Percentiles rank a stretch among this genome's conserved stretches.
Conservation (phyloP, 2,888 invertebrate species). For the Galerucella pusilla region DNA sequence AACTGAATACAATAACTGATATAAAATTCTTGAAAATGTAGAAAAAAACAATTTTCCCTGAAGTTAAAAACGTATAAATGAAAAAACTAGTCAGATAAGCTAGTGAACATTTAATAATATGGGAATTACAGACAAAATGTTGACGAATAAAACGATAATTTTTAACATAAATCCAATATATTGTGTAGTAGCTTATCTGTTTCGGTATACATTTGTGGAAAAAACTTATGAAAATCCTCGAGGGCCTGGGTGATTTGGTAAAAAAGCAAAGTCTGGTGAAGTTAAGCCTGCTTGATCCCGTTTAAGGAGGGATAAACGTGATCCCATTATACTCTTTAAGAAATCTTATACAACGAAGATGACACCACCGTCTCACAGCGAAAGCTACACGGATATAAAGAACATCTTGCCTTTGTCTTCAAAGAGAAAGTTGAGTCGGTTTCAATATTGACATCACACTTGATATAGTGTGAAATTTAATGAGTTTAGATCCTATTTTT, state of each 20-base stretch:
- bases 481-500: background rate
- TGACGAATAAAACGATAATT: no score
- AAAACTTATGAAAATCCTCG: background rate
- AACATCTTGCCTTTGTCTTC: constrained; percentile 62
- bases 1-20: no score
- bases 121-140: no score
- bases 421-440: constrained; percentile 52
- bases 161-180: no score
- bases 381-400: constrained; percentile 64
- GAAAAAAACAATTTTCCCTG: no score
- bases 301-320: constrained; percentile 66
- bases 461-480: constrained; percentile 29
- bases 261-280: constrained; percentile 59
- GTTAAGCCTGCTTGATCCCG: constrained; percentile 63
- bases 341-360: constrained; percentile 65
- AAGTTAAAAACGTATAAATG: no score
- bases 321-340: constrained; percentile 66
- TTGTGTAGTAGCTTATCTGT: no score
- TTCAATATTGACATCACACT: constrained; percentile 54
- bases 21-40: no score
- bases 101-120: no score
- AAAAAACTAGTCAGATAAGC: no score
- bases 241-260: constrained; percentile 39
- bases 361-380: constrained; percentile 63
- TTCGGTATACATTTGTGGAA: background rate